Conservation (phyloP, 2,888 invertebrate genomes). For the Spialia ferax region DNA sequence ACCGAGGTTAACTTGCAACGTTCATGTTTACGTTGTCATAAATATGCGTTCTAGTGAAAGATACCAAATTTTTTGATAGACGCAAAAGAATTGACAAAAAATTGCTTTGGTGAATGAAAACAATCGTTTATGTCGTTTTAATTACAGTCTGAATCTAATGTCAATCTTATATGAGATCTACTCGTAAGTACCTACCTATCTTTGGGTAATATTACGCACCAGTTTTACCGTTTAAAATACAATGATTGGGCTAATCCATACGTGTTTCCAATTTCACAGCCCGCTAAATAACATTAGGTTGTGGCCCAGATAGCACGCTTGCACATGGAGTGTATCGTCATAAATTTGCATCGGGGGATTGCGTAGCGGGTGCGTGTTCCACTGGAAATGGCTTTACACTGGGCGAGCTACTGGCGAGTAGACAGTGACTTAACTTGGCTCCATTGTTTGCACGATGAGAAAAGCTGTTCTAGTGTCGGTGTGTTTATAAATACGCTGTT, state of each 20-base stretch:
- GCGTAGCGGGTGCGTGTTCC: slow-evolving; percentile 51
- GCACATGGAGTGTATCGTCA: slow-evolving; percentile 23
- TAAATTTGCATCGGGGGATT: slow-evolving; percentile 56
- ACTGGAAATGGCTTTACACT: neutral
- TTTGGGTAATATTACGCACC: too few species aligned
- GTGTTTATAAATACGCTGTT: too few species aligned
- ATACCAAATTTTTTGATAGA: too few species aligned
- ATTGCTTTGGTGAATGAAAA: too few species aligned
- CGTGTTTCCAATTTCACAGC: slow-evolving; percentile 21
- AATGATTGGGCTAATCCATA: slow-evolving; percentile 7
- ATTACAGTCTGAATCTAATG: too few species aligned
- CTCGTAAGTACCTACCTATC: too few species aligned
- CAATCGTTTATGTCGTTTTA: too few species aligned
- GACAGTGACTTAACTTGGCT: neutral
- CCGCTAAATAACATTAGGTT: slow-evolving; percentile 13
- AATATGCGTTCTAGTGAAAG: too few species aligned
- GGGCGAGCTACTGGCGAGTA: neutral
- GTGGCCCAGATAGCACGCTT: slow-evolving; percentile 3
- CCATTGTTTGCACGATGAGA: neutral
- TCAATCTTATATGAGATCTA: too few species aligned
- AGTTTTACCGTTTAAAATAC: neutral
- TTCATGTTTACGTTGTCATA: neutral
- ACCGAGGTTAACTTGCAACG: neutral
- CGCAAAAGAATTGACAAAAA: too few species aligned
- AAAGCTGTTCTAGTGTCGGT: neutral